Evolutionary conservation across 1,140 invertebrate species (phyloP).

Genomic region (Eriocheir sinensis): DNA sequence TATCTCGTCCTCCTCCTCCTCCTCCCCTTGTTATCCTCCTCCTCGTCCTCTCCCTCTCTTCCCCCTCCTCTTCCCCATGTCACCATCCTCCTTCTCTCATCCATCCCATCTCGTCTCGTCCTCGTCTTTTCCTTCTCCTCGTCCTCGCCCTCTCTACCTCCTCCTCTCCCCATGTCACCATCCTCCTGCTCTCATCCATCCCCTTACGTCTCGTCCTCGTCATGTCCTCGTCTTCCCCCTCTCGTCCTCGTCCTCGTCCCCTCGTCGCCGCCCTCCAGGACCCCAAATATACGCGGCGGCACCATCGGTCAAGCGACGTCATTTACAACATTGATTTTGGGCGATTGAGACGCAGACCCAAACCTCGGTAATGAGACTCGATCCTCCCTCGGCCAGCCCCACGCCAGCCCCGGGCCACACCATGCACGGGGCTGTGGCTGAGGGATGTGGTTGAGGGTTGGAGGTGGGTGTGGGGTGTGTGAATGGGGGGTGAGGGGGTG

Average conservation of each 20-base stretch:
- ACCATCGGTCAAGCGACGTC: slow-evolving; percentile 45
- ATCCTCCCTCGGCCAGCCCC: no score
- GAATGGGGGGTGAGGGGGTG: no score
- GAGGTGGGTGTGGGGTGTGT: no score
- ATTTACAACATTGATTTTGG: slow-evolving; percentile 64
- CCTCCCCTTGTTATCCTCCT: background rate
- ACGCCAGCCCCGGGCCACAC: no score
- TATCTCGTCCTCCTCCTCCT: background rate
- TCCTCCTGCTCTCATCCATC: background rate
- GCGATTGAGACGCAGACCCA: slow-evolving; percentile 35
- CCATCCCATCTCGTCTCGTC: background rate
- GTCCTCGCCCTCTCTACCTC: background rate
- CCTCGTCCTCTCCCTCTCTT: background rate
- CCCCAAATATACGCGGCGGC: background rate
- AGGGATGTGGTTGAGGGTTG: no score
- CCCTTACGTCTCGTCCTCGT: background rate
- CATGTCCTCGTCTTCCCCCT: background rate
- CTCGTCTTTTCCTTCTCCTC: background rate
- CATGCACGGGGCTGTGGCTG: no score
- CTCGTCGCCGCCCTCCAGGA: background rate
- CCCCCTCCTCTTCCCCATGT: background rate
- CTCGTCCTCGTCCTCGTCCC: background rate
- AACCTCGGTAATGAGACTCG: slow-evolving; percentile 6
- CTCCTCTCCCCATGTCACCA: background rate
- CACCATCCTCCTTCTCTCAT: background rate